These are phyloP conservation scores for Mystacornis crossleyi DNA, from an alignment of 2,113 vertebrate species.

Conservation along the genomic window DNA sequence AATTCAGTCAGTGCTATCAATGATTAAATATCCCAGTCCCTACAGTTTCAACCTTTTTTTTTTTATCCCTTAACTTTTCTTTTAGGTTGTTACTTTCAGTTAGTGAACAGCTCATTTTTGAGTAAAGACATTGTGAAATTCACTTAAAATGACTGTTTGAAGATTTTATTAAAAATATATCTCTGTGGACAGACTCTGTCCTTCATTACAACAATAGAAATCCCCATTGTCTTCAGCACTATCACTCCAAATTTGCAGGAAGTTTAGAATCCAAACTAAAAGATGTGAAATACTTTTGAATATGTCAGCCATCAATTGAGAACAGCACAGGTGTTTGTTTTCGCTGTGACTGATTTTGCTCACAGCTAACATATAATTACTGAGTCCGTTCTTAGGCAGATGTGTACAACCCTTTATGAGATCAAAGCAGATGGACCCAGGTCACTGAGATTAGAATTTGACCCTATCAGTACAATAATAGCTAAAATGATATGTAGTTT, in stretches of 20 bases:
- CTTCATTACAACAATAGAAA: conserved; percentile 51
- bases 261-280: background rate
- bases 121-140: conserved; percentile 56
- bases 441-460: background rate
- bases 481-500: background rate
- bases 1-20: conserved; percentile 60
- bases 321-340: conserved; percentile 34
- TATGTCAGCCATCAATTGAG: background rate
- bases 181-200: conserved; percentile 21
- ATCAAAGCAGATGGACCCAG: background rate
- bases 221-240: conserved; percentile 46
- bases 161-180: conserved; percentile 28
- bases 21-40: conserved; percentile 62
- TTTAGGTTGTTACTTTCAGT: conserved; percentile 48
- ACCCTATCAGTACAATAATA: background rate
- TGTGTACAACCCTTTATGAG: background rate
- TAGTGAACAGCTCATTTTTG: conserved; percentile 37
- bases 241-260: background rate
- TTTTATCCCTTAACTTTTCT: conserved; percentile 45
- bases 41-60: conserved; percentile 56
- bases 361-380: background rate
- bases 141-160: conserved; percentile 54
- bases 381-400: background rate
- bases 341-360: background rate
- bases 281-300: background rate